Evolutionary conservation across 2,888 invertebrate species (phyloP), one percentile per base, ranked within the genome.

Genomic region (Pherbina coryleti): DNA sequence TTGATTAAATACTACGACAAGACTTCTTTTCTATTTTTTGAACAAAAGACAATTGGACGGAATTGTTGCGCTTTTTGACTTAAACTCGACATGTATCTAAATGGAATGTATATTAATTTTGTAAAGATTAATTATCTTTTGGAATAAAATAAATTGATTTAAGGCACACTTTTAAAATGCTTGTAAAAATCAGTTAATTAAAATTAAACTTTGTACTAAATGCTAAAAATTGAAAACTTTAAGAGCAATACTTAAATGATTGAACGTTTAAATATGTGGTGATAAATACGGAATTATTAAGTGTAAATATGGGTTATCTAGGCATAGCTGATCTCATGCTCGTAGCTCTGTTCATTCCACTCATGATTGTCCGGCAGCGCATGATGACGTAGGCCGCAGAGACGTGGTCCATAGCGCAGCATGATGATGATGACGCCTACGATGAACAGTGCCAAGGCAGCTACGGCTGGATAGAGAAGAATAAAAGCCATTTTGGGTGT

Each of bases 391-490:
- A 94, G 90, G 75, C 92, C 92, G 86, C 95, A 96, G 81, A 95
- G 90, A 77, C 91, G 91, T 25, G 94, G 92, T 0, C 96, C 97
- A 88, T 92, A 95, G 82, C 94, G 93, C 28, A 97, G 89, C 84
- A 97, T 92, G 17, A 94, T 84, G 81, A 96, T 93, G 79, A 97
- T 95, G 5, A 95, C 92, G 80, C 93, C 92, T 44, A 96, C 91
- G 44, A 96, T 92, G 84, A 95, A 93, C 82, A 96, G 90, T 11
- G 95, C 93, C 44, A 97, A 87, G 34, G 93, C 92, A 19, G 95
- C 94, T 44, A 94, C 91, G 0, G 94, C 94, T 0, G 97, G 96
- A 92, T 95, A 96, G 81, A 95, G 92, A 79, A 95, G 91, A 81
- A 95, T 92, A 84, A 95, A 92, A 84, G 92, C 92, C 93, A 94